Conservation (phyloP, 1,140 invertebrate genomes). For the Hyles euphorbiae region DNA sequence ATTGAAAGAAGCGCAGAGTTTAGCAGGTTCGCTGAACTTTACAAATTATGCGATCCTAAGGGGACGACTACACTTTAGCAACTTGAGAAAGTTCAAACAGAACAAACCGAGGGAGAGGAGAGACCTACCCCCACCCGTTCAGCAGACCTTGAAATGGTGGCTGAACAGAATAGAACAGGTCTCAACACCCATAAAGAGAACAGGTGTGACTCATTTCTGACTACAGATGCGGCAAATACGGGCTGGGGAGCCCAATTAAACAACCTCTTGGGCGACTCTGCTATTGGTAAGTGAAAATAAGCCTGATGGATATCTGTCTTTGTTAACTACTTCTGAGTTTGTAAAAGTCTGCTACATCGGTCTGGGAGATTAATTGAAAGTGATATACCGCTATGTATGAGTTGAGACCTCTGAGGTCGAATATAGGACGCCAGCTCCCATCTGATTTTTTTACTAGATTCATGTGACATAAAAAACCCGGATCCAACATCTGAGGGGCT, state of each 20-base stretch:
- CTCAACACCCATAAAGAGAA: slow-evolving; percentile 22
- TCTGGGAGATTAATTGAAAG: too few relatives aligned
- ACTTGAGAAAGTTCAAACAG: slow-evolving; percentile 13
- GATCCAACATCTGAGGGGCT: too few relatives aligned
- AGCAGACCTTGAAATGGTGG: slow-evolving; percentile 28
- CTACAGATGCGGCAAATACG: slow-evolving; percentile 8
- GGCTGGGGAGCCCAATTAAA: slow-evolving; percentile 13
- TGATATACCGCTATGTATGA: too few relatives aligned
- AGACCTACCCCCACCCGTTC: slow-evolving; percentile 8
- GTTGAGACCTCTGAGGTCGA: too few relatives aligned
- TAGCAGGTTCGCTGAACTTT: slow-evolving; percentile 44
- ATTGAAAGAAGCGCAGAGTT: slow-evolving; percentile 20
- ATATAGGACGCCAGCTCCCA: too few relatives aligned
- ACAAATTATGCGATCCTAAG: slow-evolving; percentile 73
- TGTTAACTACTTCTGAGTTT: too few relatives aligned
- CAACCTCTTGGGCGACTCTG: background rate
- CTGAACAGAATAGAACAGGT: slow-evolving; percentile 8
- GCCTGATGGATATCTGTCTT: too few relatives aligned
- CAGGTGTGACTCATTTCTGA: slow-evolving; percentile 19
- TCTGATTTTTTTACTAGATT: too few relatives aligned
- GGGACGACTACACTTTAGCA: slow-evolving; percentile 45
- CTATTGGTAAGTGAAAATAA: too few relatives aligned
- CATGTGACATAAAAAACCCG: too few relatives aligned
- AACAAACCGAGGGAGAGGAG: background rate
- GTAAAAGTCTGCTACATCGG: too few relatives aligned